phyloP scores from a whole-genome alignment of 92 coral and sea anemone genomes.

The Zoanthus sansibaricus region DNA sequence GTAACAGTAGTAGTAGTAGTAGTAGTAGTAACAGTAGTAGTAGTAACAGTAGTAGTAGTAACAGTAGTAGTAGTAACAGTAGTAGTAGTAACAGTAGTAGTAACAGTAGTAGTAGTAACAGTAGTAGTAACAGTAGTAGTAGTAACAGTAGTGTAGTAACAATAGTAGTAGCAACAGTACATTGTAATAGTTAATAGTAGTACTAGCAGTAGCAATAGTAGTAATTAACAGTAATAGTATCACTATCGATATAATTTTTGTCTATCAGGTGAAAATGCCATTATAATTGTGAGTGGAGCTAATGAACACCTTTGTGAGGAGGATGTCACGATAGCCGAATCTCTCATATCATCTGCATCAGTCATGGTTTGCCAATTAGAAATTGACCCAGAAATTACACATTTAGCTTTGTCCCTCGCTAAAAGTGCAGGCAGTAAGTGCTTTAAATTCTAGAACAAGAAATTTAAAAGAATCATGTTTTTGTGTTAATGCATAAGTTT shows the following conservation, averaged over 20 bases:
- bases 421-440: slow-evolving; percentile 86
- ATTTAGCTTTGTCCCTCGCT: slow-evolving; percentile 82
- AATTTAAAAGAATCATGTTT: neutral
- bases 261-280: slow-evolving; percentile 91
- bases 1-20: neutral
- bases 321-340: slow-evolving; percentile 81
- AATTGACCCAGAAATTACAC: slow-evolving; percentile 92
- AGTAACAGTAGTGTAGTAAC: no score
- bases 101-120: neutral
- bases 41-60: neutral
- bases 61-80: neutral
- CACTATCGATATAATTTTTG: neutral
- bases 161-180: no score
- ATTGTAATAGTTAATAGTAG: no score
- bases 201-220: no score
- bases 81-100: neutral
- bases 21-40: neutral
- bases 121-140: neutral
- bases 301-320: slow-evolving; percentile 83
- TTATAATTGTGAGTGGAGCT: slow-evolving; percentile 95
- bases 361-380: slow-evolving; percentile 95
- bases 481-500: neutral
- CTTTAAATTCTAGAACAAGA: neutral
- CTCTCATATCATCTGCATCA: slow-evolving; percentile 81
- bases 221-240: neutral